A percentile compares a stretch with the other conserved stretches of the same genome.
These are phyloP conservation scores for Stenodera caucasica DNA, from an alignment of 2,888 invertebrate genomes.

Conservation along the genomic window DNA sequence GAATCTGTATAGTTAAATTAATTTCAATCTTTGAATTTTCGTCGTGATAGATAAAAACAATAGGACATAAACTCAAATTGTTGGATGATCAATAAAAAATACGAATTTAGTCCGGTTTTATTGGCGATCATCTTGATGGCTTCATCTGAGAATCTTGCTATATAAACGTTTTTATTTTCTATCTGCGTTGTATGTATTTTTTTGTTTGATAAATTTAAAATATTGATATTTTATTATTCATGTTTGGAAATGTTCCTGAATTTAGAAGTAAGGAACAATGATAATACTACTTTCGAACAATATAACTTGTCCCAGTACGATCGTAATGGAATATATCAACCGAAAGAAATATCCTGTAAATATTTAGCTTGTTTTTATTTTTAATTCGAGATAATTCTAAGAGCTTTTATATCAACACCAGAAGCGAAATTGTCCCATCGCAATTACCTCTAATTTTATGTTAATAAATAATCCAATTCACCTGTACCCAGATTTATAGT, in stretches of 20 bases:
- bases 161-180: too few species aligned
- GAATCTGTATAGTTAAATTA: too few species aligned
- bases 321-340: background rate
- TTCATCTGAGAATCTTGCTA: background rate
- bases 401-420: background rate
- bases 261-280: background rate
- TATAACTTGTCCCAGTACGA: background rate
- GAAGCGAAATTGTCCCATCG: too few species aligned
- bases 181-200: background rate
- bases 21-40: background rate
- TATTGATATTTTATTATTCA: background rate
- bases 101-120: background rate
- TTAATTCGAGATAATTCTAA: background rate
- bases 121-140: background rate
- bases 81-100: constrained; percentile 2
- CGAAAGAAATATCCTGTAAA: background rate
- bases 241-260: background rate
- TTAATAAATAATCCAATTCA: too few species aligned
- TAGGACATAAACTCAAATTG: background rate
- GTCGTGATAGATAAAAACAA: background rate
- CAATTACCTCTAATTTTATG: too few species aligned
- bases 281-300: background rate
- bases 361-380: background rate
- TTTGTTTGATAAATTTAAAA: background rate
- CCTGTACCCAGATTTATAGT: too few species aligned